Evolutionary conservation across 2,888 invertebrate species (phyloP).

Genomic region (Ormia ochracea): DNA sequence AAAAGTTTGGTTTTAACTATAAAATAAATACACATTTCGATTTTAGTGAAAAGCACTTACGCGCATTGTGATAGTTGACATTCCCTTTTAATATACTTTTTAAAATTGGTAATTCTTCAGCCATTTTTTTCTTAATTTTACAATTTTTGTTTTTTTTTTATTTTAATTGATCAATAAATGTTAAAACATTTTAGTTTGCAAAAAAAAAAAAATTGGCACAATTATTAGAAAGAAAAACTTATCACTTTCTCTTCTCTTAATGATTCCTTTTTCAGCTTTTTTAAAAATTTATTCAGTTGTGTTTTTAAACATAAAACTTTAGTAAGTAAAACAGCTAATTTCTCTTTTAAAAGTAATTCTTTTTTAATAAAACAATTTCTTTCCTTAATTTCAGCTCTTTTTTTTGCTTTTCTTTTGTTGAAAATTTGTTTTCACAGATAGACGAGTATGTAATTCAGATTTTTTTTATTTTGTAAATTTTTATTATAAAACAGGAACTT

Average conservation of each 20-base stretch:
- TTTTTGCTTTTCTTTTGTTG: constrained; percentile 26
- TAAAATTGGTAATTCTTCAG: constrained; percentile 92
- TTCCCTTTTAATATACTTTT: constrained; percentile 94
- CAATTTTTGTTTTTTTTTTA: constrained; percentile 23
- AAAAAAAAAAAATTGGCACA: constrained; percentile 48
- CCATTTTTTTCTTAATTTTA: constrained; percentile 79
- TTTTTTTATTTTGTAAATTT: constrained; percentile 37
- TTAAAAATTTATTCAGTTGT: constrained; percentile 46
- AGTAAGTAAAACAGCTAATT: constrained; percentile 33
- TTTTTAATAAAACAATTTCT: constrained; percentile 38
- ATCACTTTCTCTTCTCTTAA: constrained; percentile 18
- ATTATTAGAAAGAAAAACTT: constrained; percentile 6
- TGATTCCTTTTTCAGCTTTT: constrained; percentile 43
- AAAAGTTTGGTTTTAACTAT: too few species aligned
- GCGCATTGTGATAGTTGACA: constrained; percentile 94
- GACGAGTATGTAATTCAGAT: too few species aligned
- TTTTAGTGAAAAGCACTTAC: too few species aligned
- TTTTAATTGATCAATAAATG: neutral
- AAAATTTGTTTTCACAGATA: constrained; percentile 19
- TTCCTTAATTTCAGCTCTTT: neutral
- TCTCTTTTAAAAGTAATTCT: constrained; percentile 13
- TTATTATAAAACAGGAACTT: constrained; percentile 68
- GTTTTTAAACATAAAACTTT: neutral
- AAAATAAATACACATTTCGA: too few species aligned
- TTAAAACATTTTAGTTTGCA: constrained; percentile 40